Conservation (phyloP, 2,888 invertebrate species). For the Meta bourneti region DNA sequence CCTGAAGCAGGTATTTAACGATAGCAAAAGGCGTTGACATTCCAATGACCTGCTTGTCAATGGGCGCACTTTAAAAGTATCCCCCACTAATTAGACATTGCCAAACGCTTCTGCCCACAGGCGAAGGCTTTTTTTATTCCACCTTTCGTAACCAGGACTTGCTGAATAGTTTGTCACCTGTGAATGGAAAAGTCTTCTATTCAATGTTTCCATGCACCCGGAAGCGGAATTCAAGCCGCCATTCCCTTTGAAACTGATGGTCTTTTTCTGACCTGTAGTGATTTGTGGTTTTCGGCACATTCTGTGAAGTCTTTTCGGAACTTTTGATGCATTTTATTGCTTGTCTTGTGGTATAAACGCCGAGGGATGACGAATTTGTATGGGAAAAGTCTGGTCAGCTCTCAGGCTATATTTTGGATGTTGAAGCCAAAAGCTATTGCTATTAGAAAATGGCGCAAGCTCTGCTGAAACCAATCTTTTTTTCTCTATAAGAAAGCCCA, state of each 20-base stretch:
- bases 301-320: neutral
- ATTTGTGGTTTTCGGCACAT: constrained; percentile 9
- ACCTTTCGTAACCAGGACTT: constrained; percentile 1
- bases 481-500: too few species aligned
- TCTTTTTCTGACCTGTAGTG: neutral
- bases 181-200: constrained; percentile 2
- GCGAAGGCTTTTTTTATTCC: neutral
- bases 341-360: too few species aligned
- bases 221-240: neutral
- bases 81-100: constrained; percentile 29
- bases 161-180: constrained; percentile 26
- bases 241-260: constrained; percentile 6
- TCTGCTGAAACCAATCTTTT: too few species aligned
- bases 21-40: constrained; percentile 21
- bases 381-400: too few species aligned
- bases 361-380: too few species aligned
- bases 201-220: constrained; percentile 15
- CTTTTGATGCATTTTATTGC: too few species aligned
- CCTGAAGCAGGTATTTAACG: too few species aligned
- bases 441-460: too few species aligned
- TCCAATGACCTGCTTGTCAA: constrained; percentile 5
- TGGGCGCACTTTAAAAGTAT: constrained; percentile 5
- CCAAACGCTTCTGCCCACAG: constrained; percentile 31
- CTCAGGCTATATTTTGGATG: too few species aligned
- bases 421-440: too few species aligned